These are phyloP conservation scores for Chalcosyrphus nemorum DNA, from an alignment of 2,888 invertebrate species.

Conservation along the genomic window DNA sequence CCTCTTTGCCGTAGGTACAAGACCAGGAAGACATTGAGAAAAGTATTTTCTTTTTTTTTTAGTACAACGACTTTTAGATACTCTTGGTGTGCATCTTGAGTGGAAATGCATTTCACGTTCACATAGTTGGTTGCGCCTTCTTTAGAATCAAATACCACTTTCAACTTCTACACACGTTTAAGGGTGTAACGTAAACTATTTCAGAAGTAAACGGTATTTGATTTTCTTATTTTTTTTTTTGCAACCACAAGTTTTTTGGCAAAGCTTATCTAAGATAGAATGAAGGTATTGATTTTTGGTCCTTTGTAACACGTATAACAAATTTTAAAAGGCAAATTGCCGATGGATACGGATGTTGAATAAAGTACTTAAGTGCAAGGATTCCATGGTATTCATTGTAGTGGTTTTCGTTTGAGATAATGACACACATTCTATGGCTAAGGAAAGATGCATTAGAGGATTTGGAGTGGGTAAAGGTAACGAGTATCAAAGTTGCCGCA, in stretches of 20 bases:
- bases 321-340: constrained; percentile 10
- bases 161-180: constrained; percentile 7
- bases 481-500: constrained; percentile 6
- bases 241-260: constrained; percentile 33
- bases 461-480: not conserved
- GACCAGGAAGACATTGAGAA: constrained; percentile 15
- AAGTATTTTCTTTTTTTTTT: not conserved
- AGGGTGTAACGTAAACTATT: not conserved
- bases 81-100: constrained; percentile 18
- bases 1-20: constrained; percentile 1
- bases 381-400: constrained; percentile 9
- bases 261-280: not conserved
- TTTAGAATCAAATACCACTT: constrained; percentile 13
- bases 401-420: constrained; percentile 3
- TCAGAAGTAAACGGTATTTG: constrained; percentile 27
- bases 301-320: constrained; percentile 15
- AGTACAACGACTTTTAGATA: not conserved
- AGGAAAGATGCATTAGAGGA: not conserved
- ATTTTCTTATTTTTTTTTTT: constrained; percentile 2
- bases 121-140: constrained; percentile 9
- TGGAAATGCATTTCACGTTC: constrained; percentile 49
- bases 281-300: constrained; percentile 11
- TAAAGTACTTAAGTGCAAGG: constrained; percentile 5
- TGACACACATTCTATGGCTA: not conserved
- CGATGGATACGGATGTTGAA: not conserved